These are phyloP conservation scores for Camponotus vicinus DNA, from an alignment of 1,140 invertebrate species.

Conservation along the genomic window DNA sequence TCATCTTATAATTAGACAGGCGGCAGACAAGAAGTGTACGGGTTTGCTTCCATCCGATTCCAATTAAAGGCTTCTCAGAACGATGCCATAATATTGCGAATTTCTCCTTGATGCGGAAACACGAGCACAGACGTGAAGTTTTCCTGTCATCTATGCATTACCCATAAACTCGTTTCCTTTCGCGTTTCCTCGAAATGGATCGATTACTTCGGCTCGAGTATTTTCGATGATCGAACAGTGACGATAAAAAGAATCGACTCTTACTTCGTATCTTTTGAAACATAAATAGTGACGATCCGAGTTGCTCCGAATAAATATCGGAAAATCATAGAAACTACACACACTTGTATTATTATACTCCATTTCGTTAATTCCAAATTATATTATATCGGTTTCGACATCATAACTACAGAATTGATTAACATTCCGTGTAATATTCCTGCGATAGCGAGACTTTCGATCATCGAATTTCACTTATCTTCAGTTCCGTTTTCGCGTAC, in stretches of 20 bases:
- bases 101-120: not conserved
- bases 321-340: not conserved
- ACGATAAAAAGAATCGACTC: conserved; percentile 16
- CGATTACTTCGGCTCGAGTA: not conserved
- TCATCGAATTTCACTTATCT: conserved; percentile 64
- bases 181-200: not conserved
- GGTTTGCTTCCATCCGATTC: conserved; percentile 55
- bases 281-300: not conserved
- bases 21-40: conserved; percentile 44
- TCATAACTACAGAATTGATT: not conserved
- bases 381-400: not conserved
- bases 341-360: not conserved
- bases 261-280: not conserved
- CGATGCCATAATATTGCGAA: conserved; percentile 26
- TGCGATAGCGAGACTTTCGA: conserved; percentile 33
- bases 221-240: not conserved
- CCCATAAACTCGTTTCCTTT: conserved; percentile 19
- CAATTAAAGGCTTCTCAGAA: conserved; percentile 63
- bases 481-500: not conserved
- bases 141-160: conserved; percentile 5
- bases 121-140: not conserved
- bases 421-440: conserved; percentile 13
- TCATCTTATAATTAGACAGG: conserved; percentile 32
- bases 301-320: not conserved
- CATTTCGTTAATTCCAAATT: not conserved